phyloP scores from a whole-genome alignment of 2,888 invertebrate species.

The Microplitis manilae region DNA sequence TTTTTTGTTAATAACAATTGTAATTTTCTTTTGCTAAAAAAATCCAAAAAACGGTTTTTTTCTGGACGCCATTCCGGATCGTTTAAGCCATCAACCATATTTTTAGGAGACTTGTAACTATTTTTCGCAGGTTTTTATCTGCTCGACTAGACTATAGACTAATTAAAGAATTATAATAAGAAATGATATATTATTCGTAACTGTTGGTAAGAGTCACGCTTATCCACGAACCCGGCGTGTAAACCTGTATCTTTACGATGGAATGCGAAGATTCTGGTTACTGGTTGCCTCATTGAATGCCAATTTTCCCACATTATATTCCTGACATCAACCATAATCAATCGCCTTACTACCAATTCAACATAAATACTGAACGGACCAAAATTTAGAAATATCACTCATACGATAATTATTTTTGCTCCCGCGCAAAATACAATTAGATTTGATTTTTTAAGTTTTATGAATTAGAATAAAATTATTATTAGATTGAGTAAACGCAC shows the following conservation, averaged over 20 bases:
- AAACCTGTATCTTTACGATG: constrained; percentile 34
- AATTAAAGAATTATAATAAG: constrained; percentile 27
- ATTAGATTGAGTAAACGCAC: neutral
- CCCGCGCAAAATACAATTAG: too few relatives aligned
- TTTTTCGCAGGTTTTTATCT: too few relatives aligned
- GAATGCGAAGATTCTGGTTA: constrained; percentile 24
- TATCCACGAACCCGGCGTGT: constrained; percentile 35
- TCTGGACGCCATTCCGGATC: too few relatives aligned
- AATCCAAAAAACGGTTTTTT: too few relatives aligned
- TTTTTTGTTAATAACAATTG: too few relatives aligned
- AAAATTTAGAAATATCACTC: neutral
- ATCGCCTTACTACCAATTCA: neutral
- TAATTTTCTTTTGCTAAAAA: too few relatives aligned
- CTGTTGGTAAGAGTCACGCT: constrained; percentile 36
- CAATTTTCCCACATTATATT: constrained; percentile 25
- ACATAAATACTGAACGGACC: neutral
- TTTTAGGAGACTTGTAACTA: too few relatives aligned
- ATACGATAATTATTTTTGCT: too few relatives aligned
- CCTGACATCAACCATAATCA: constrained; percentile 8
- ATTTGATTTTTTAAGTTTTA: too few relatives aligned
- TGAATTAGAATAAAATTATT: too few relatives aligned
- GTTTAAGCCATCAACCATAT: too few relatives aligned
- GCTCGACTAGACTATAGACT: too few relatives aligned
- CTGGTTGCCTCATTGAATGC: constrained; percentile 25
- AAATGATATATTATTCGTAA: constrained; percentile 1